phyloP scores from a whole-genome alignment of 2,113 vertebrate species.

The Cathartes aura region DNA sequence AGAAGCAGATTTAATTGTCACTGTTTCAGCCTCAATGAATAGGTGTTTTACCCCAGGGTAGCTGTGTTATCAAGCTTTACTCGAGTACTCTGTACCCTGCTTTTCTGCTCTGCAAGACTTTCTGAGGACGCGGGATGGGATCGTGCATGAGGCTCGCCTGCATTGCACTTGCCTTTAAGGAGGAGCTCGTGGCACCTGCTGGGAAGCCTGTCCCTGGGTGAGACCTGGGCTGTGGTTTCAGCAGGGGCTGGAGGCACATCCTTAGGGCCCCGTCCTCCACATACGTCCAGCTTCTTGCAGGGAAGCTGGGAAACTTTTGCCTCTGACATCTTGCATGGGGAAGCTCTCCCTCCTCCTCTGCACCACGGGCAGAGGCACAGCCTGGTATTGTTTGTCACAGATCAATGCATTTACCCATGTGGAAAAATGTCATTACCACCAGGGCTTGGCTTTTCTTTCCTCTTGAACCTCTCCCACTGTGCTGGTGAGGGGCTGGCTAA shows the following conservation, averaged over 20 bases:
- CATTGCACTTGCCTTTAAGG: not conserved
- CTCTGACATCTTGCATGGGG: not conserved
- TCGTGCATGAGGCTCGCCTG: not conserved
- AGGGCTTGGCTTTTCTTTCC: slow-evolving; percentile 28
- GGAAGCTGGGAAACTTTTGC: not conserved
- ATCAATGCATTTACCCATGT: slow-evolving; percentile 64
- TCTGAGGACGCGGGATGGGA: not conserved
- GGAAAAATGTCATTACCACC: slow-evolving; percentile 62
- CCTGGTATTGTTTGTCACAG: slow-evolving; percentile 45
- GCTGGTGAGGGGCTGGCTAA: slow-evolving; percentile 45
- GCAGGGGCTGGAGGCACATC: not conserved
- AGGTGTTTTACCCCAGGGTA: not conserved
- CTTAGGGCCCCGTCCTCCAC: not conserved
- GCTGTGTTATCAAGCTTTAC: not conserved
- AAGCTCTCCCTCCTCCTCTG: not conserved
- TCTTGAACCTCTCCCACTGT: not conserved
- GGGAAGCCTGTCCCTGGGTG: not conserved
- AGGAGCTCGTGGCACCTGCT: fast-evolving
- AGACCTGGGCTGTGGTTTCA: not conserved
- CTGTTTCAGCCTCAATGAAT: not conserved
- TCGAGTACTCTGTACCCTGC: not conserved
- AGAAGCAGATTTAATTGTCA: not conserved
- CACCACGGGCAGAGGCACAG: not conserved
- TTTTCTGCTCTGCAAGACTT: not conserved
- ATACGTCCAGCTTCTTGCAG: not conserved